Evolutionary conservation across 2,113 vertebrate genomes (phyloP).

Genomic region (Ailurus styani): DNA sequence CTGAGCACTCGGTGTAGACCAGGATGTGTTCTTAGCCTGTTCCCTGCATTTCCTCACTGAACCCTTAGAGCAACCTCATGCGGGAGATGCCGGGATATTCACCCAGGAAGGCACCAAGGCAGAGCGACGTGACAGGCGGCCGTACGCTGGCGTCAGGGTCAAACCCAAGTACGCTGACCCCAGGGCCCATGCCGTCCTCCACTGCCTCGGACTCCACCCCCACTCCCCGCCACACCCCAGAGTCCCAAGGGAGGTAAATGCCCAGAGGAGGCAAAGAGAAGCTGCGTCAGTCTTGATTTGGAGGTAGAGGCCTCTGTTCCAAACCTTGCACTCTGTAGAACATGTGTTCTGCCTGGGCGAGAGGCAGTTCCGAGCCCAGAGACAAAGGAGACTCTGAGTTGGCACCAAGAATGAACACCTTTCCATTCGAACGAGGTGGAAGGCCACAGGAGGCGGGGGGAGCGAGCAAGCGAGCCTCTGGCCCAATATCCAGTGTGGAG

Average conservation of each 20-base stretch:
- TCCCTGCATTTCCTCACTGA: neutral
- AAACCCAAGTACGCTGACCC: neutral
- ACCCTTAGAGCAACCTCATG: neutral
- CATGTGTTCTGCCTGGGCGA: neutral
- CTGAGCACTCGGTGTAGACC: neutral
- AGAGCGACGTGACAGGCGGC: neutral
- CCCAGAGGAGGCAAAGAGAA: neutral
- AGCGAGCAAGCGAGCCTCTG: neutral
- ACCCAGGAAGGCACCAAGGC: neutral
- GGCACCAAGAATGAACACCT: neutral
- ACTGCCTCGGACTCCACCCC: neutral
- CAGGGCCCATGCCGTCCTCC: neutral
- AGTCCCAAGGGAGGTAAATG: neutral
- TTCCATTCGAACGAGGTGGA: neutral
- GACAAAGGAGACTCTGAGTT: neutral
- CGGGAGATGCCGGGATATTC: neutral
- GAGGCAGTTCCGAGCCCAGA: neutral
- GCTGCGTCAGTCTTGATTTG: neutral
- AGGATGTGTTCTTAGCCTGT: neutral
- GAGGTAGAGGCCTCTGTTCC: neutral
- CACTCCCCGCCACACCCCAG: rapidly evolving
- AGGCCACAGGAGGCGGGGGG: rapidly evolving
- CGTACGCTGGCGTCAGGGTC: neutral
- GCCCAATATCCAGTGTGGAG: rapidly evolving
- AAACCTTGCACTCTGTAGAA: neutral